Conservation (phyloP, 2,113 vertebrate species). For the Megaptera novaeangliae region DNA sequence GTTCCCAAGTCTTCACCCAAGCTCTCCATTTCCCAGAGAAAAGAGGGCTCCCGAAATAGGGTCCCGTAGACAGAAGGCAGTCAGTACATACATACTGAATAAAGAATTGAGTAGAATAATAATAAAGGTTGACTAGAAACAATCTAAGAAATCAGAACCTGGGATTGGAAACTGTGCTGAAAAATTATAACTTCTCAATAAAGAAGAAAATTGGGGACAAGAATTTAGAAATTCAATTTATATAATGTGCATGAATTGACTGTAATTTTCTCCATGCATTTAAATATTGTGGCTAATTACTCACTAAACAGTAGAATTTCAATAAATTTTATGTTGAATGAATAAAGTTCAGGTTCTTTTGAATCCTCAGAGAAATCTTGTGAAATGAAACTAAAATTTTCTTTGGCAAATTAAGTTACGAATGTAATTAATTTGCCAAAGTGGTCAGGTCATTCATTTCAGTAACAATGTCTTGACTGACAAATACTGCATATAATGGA, state of each 20-base stretch:
- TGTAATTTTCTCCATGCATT: background rate
- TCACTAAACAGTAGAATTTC: background rate
- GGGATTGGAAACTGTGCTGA: background rate
- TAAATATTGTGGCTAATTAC: too few species aligned
- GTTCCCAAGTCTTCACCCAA: background rate
- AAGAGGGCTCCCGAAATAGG: background rate
- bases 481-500: background rate
- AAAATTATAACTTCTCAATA: background rate
- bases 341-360: background rate
- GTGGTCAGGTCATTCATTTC: background rate
- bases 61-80: too few species aligned
- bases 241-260: too few species aligned
- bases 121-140: background rate
- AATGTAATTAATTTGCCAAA: background rate
- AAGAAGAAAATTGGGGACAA: background rate
- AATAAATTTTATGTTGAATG: background rate
- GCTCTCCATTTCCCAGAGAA: background rate
- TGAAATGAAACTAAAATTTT: background rate
- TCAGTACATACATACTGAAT: accelerated
- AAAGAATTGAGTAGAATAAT: background rate
- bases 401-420: background rate
- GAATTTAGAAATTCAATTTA: background rate
- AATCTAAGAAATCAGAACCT: background rate
- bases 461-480: background rate
- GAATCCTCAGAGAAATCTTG: background rate